phyloP scores from a whole-genome alignment of 2,888 invertebrate species.

The Chironomus tentans region DNA sequence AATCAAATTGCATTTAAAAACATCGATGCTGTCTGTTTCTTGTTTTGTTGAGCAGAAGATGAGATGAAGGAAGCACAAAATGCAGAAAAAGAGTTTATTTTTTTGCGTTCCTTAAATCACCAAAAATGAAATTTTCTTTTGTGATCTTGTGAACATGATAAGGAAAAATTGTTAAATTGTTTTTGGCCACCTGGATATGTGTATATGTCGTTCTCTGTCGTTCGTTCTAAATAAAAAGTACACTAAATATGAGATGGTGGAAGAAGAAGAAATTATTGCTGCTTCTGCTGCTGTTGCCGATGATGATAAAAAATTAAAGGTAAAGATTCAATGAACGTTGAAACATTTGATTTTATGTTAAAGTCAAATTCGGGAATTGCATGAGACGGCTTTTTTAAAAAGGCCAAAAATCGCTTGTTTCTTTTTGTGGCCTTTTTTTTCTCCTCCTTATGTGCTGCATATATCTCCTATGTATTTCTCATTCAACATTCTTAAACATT shows the following conservation, averaged over 20 bases:
- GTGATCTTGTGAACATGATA: conserved; percentile 25
- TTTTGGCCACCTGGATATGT: conserved; percentile 21
- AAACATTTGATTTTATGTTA: conserved; percentile 10
- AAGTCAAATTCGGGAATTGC: not conserved
- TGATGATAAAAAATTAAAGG: not conserved
- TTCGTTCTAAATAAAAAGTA: too few species aligned
- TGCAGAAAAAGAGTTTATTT: not conserved
- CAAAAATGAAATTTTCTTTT: not conserved
- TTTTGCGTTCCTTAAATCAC: not conserved
- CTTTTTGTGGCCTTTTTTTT: not conserved
- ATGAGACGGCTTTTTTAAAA: not conserved
- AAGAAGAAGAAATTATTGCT: not conserved
- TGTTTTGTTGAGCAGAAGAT: too few species aligned
- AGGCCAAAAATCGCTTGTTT: not conserved
- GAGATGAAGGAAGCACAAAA: not conserved
- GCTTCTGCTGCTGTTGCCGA: too few species aligned
- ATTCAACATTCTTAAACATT: not conserved
- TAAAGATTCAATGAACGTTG: conserved; percentile 6
- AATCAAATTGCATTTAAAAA: not conserved
- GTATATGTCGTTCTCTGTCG: not conserved
- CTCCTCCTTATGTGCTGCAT: not conserved
- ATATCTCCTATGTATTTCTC: not conserved
- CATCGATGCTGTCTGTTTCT: not conserved
- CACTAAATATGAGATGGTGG: not conserved
- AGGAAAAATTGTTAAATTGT: conserved; percentile 9